These are phyloP conservation scores for Dryobotodes eremita DNA, from an alignment of 2,888 invertebrate species.

Conservation along the genomic window DNA sequence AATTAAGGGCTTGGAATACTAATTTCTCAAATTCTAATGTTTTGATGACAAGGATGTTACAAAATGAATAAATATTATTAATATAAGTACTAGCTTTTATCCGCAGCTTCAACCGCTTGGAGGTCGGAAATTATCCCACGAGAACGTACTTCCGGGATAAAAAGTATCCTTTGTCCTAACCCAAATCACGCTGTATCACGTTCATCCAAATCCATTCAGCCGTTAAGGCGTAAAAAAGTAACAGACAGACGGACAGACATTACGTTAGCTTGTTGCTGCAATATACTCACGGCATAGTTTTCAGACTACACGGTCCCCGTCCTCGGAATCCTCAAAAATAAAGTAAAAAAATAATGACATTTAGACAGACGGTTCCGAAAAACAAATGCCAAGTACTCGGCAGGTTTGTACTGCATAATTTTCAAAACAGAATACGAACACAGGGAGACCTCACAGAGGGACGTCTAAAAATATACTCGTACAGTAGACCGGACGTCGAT, in stretches of 20 bases:
- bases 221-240: background rate
- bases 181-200: background rate
- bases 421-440: constrained; percentile 12
- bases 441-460: background rate
- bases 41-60: constrained; percentile 9
- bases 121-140: background rate
- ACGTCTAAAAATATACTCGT: constrained; percentile 23
- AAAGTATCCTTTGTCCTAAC: background rate
- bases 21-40: constrained; percentile 37
- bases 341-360: background rate
- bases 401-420: constrained; percentile 5
- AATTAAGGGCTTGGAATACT: constrained; percentile 40
- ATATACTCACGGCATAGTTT: background rate
- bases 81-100: background rate
- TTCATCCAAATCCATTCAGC: background rate
- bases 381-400: background rate
- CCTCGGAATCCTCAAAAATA: background rate
- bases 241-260: background rate
- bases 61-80: background rate
- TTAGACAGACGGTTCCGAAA: background rate
- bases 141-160: background rate
- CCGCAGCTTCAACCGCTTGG: too few relatives aligned
- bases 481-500: background rate
- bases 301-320: background rate
- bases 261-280: background rate